Base-by-base conservation (phyloP, 1,140 invertebrate genomes). In the Drosophila obscura region DNA sequence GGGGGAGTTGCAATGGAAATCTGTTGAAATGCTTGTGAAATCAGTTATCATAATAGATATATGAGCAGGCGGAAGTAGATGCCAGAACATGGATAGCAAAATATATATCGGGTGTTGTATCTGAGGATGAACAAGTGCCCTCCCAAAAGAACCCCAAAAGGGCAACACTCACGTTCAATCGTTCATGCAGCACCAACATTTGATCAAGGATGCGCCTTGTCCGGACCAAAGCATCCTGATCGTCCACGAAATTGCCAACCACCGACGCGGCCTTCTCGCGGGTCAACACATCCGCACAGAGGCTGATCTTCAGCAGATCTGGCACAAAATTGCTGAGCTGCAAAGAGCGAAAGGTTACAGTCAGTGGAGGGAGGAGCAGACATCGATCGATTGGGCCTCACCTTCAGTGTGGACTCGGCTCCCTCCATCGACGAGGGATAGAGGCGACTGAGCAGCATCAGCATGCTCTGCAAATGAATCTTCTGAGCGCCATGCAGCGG, bases 391-490 rank as follows among this genome's bases (percentile, higher is more conserved):
- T 45, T 49, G 22, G 26, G 45, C 9, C 62, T 77, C 72, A 95
- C 95, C 92, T 95, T 94, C 46, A 95, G 92, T 73, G 94, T 94
- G n/a, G 94, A 93, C 77, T 95, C 94, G 2, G 93, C 92, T 15
- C 94, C 94, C 76, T 97, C 96, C 7, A 94, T 91, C 51, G 94
- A 93, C 0, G 95, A 96, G 0, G 96, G 95, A 92, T 96, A 97
- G 1, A 99, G 92, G 50, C 96, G 92, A 1, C 95, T 95, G 13
- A 98, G 92, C 53, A 98, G 92, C 61, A 98, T 92, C 48, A 98
- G 92, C 55, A 97, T 93, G 1, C 96, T 96, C 92, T 97, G 97
- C 57, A 97, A 92, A 4, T 93, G 92, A 0, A 93, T 89, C 43
- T 93, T 91, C 22, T 93, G 92, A 52, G 11, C 41, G 58, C 7